Percentiles rank a stretch among this genome's conserved stretches.
Evolutionary conservation across 2,888 invertebrate species (phyloP).

Genomic region (Poecilus cupreus): DNA sequence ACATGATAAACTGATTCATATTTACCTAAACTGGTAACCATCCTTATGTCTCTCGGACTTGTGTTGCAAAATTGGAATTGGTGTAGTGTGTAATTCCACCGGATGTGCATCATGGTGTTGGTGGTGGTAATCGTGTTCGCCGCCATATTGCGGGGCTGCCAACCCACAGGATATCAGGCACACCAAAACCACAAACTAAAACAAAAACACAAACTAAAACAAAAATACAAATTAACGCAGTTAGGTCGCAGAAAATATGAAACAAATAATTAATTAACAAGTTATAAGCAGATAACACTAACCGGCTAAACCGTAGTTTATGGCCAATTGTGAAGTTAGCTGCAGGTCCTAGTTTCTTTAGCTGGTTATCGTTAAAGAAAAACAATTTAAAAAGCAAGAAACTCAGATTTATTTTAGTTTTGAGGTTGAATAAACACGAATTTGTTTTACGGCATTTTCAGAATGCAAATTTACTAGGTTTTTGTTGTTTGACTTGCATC

Average conservation of each 20-base stretch:
- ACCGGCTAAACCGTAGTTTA: no score
- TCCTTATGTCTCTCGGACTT: slow-evolving; percentile 75
- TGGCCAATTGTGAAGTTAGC: no score
- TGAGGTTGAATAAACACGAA: no score
- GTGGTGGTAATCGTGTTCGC: slow-evolving; percentile 72
- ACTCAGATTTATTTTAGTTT: no score
- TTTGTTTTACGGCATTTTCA: no score
- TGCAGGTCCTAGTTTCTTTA: no score
- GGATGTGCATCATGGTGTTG: slow-evolving; percentile 65
- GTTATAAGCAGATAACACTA: no score
- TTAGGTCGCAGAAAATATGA: background rate
- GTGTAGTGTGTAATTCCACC: slow-evolving; percentile 66
- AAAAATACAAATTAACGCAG: background rate
- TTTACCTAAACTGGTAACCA: slow-evolving; percentile 79
- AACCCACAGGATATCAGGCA: background rate
- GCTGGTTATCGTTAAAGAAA: no score
- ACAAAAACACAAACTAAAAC: background rate
- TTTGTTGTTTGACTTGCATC: no score
- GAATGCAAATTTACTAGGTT: no score
- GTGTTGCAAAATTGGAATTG: slow-evolving; percentile 78
- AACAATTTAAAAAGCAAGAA: no score
- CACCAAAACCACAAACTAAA: slow-evolving; percentile 28
- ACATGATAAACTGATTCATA: background rate
- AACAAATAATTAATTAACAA: background rate
- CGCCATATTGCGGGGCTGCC: slow-evolving; percentile 64